A percentile compares a stretch with the other conserved stretches of the same genome.
Evolutionary conservation across 2,797 vertebrate species (phyloP).

Genomic region (Acrossocheilus fasciatus): DNA sequence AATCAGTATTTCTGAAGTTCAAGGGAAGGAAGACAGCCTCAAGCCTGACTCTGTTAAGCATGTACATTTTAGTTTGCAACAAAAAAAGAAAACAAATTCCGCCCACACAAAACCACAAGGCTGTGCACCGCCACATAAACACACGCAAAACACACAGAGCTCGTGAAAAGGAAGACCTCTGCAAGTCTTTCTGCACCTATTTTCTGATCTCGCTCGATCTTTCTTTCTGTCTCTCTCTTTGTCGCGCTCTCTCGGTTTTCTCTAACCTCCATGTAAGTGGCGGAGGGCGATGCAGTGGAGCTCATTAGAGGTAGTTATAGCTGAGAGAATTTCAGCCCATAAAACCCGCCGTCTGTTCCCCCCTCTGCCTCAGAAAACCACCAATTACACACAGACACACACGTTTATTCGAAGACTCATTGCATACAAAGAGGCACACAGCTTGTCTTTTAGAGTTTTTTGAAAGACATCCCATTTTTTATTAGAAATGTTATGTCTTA

Average conservation of each 20-base stretch:
- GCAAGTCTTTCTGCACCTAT: slow-evolving; percentile 43
- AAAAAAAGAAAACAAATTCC: slow-evolving; percentile 52
- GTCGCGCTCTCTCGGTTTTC: slow-evolving; percentile 13
- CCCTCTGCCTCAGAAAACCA: slow-evolving; percentile 45
- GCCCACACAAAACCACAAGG: slow-evolving; percentile 48
- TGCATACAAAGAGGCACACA: not conserved
- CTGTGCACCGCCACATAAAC: slow-evolving; percentile 45
- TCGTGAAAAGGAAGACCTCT: slow-evolving; percentile 45
- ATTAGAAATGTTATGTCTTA: not conserved
- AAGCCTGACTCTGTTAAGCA: slow-evolving; percentile 26
- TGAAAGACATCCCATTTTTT: slow-evolving; percentile 2
- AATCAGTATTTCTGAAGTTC: slow-evolving; percentile 26
- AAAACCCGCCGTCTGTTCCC: slow-evolving; percentile 63
- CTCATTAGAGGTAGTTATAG: slow-evolving; percentile 74
- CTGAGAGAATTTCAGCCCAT: slow-evolving; percentile 66
- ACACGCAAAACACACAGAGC: slow-evolving; percentile 45
- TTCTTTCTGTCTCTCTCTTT: slow-evolving; percentile 29
- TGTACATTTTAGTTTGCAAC: slow-evolving; percentile 27
- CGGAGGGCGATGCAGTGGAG: slow-evolving; percentile 64
- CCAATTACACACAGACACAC: slow-evolving; percentile 43
- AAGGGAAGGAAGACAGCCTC: slow-evolving; percentile 44
- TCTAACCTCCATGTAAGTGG: slow-evolving; percentile 34
- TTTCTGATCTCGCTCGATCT: slow-evolving; percentile 47
- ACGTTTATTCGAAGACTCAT: not conserved
- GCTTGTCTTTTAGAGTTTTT: not conserved